Conservation (phyloP, 2,113 vertebrate species). For the Notothenia rossii region DNA sequence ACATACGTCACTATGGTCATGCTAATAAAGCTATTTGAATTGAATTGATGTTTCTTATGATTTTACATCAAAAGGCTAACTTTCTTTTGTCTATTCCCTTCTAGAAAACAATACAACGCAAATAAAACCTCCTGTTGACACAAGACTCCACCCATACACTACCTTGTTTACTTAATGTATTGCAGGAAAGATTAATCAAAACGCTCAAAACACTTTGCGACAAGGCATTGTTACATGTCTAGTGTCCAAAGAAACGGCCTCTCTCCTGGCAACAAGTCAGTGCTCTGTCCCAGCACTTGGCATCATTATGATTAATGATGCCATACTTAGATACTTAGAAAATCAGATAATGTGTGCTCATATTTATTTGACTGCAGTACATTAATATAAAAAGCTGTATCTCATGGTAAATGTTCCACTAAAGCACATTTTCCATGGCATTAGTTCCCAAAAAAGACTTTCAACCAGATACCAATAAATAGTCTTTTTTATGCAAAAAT, state of each 20-base stretch:
- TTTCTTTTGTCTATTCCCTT: too few species aligned
- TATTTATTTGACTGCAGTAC: too few species aligned
- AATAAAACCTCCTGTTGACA: not conserved
- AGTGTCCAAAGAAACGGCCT: constrained; percentile 2
- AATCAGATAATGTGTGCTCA: too few species aligned
- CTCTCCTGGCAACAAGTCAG: not conserved
- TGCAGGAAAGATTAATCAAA: not conserved
- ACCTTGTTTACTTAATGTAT: not conserved
- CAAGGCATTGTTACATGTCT: not conserved
- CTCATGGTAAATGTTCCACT: constrained; percentile 1
- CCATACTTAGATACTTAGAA: too few species aligned
- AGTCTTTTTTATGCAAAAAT: not conserved
- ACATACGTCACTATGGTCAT: too few species aligned
- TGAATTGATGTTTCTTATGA: too few species aligned
- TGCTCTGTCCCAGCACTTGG: not conserved
- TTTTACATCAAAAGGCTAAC: not conserved
- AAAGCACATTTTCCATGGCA: not conserved
- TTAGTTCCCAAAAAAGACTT: not conserved
- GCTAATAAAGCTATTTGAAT: too few species aligned
- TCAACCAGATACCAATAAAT: not conserved
- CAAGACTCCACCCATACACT: not conserved
- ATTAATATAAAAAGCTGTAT: constrained; percentile 19
- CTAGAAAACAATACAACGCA: not conserved
- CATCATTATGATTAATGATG: too few species aligned
- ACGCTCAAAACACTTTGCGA: not conserved